These are phyloP conservation scores for Xestia sexstrigata DNA, from an alignment of 2,888 invertebrate genomes.

Conservation along the genomic window DNA sequence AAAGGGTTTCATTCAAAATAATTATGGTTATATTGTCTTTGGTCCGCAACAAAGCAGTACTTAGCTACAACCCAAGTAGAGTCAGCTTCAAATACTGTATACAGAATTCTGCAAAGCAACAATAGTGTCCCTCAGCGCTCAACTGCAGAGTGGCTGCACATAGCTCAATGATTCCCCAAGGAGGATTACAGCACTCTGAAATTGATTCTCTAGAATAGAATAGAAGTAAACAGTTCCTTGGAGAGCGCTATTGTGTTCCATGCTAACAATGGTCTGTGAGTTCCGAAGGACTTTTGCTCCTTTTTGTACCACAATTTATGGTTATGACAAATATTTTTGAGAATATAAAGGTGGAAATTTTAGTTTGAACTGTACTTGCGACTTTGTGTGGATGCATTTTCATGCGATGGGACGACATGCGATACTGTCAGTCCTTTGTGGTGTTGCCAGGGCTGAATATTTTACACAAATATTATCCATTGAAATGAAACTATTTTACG, in stretches of 20 bases:
- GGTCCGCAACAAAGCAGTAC: constrained; percentile 7
- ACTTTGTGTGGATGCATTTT: constrained; percentile 43
- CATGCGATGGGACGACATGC: constrained; percentile 38
- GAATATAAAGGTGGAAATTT: constrained; percentile 49
- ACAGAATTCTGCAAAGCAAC: constrained; percentile 51
- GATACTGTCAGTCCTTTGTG: constrained; percentile 44
- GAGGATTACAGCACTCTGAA: constrained; percentile 71
- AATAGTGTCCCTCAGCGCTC: constrained; percentile 63
- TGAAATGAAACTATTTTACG: constrained; percentile 45
- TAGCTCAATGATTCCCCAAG: constrained; percentile 71
- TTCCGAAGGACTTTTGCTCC: constrained; percentile 70
- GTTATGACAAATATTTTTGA: constrained; percentile 55
- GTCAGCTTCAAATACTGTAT: constrained; percentile 17
- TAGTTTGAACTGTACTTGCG: constrained; percentile 35
- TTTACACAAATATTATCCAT: constrained; percentile 35
- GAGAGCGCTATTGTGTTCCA: constrained; percentile 72
- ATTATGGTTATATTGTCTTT: constrained; percentile 16
- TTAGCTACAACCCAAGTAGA: constrained; percentile 18
- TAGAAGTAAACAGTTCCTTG: constrained; percentile 73
- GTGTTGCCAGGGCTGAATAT: constrained; percentile 38
- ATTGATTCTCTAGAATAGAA: constrained; percentile 75
- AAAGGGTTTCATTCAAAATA: constrained; percentile 2
- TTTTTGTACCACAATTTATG: constrained; percentile 60
- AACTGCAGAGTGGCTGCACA: constrained; percentile 63
- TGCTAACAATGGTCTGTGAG: constrained; percentile 72